Evolutionary conservation across 2,113 vertebrate species (phyloP), one percentile per base, ranked within the genome.

Genomic region (Prolemur simus): DNA sequence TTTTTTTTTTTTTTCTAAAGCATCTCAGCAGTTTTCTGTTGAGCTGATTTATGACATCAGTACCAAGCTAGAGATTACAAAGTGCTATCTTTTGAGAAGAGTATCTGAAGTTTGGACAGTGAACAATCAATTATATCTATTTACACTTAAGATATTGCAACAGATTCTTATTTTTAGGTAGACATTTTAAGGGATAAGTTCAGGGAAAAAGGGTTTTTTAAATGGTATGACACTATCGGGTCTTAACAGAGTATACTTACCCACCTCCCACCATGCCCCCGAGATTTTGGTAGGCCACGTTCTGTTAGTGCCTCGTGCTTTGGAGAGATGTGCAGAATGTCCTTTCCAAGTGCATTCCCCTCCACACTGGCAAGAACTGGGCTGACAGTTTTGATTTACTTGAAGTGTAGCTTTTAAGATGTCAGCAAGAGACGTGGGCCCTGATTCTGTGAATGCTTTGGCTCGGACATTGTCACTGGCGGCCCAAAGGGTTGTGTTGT

Each of bases 81-180:
- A 96, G 89, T 96, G 69, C 71, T 96, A 54, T 94, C 87, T 86
- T 73, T 85, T 47, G 63, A 95, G 96, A 96, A 95, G 71, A 92
- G 95, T 93, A 98, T 84, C 88, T 87, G 39, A 87, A 97, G 68
- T 98, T 97, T 98, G 94, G 84, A 91, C 73, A 97, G 87, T 14
- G 74, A 73, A 45, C 42, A 96, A 95, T 98, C 63, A 64, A 91
- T 90, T 91, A 10, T 88, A 94, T 2, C 13, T 95, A 8, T 96
- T 97, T 96, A 84, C 56, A 13, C 52, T 77, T 94, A 83, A 39
- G 52, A 64, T 89, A 58, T 39, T 56, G 39, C 83, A 92, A 82
- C 7, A 88, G 78, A 73, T 86, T 96, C 93, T 93, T 95, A 92
- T 95, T 97, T 97, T 91, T 94, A 84, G 85, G 47, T 63, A 1